Evolutionary conservation across 1,140 invertebrate genomes (phyloP), one percentile per base, ranked within the genome.

Genomic region (Cydia amplana): DNA sequence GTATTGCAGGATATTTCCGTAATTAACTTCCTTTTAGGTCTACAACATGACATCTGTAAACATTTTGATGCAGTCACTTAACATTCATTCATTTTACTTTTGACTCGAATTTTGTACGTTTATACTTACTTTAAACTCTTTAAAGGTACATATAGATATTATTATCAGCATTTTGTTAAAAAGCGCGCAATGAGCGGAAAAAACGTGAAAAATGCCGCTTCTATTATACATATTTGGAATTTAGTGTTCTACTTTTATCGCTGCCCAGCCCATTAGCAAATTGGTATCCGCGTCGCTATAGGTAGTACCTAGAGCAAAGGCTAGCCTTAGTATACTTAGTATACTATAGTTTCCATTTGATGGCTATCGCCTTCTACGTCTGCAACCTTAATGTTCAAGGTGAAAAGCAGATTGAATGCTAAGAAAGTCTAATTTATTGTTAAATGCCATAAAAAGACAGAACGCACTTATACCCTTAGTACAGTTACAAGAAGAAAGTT

Each of bases 1-100:
- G n/a, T 20, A 36, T 70, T 70, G 67, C 72, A 23, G 72, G 74
- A 76, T 79, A 79, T 79, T 77, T 77, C 78, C 75, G 75, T 74
- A 77, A 77, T 65, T 74, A 74, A 76, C 76, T 75, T 63, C 63
- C 64, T 70, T 74, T 60, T 36, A 16, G 10, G n/a, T 55, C 28
- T 49, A 32, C 16, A 36, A 67, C 51, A 55, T 55, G 16, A 51
- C 16, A 51, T 51, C 4, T 51, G 49, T n/a, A 51, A 51, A 51
- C 49, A 51, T 51, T 51, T 51, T 51, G 6, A 51, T 7, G 7
- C 36, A 1, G 32, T 4, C 32, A 6, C 32, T 32, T 32, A 6
- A 32, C 3, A 6, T 32, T 32, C 32, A 40, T 40, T 40, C 7
- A 40, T 40, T 9, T 40, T 40, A 40, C 36, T 40, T 40, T 40